Evolutionary conservation across 2,113 vertebrate species (phyloP), one percentile per base, ranked within the genome.

Genomic region (Melanostigma gelatinosum): DNA sequence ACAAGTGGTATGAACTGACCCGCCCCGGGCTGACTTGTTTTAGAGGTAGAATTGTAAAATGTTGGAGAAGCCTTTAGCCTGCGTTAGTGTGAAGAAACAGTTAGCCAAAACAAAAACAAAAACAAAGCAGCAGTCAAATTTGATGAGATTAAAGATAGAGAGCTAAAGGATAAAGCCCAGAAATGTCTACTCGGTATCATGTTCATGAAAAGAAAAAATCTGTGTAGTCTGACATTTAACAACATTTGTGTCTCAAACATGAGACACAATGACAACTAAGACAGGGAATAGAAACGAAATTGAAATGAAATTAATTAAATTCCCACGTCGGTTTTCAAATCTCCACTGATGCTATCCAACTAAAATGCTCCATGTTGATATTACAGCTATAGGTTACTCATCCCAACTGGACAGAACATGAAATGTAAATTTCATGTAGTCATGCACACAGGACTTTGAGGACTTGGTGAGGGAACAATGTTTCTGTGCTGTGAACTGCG

Each of bases 171-270:
- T 72, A 72, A 84, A 83, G 67, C 86, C 74, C 74, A 79, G 62
- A 92, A 91, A 92, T 87, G 88, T 93, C 86, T 89, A 90, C 81
- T 67, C 62, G 46, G 40, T 61, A 52, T 61, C 34, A 50, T 22
- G 54, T 57, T 57, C 44, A 62, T 16, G 15, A n/a, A 68, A 67
- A 27, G 7, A 58, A 46, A 9, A 58, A 46, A 68, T 48, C 10
- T 50, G 34, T 44, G 50, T 6, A 36, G 36, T 70, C 74, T 64
- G 38, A 69, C 44, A 81, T 72, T 34, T 76, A 55, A 77, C 60
- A 69, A 62, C 57, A 55, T 72, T 61, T 71, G 48, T 36, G 36
- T 61, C 70, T 79, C 54, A 73, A 62, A 63, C 44, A 61, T 55
- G 62, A 72, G 55, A 38, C 10, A 38, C n/a, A n/a, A 38, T 60